A percentile compares a stretch with the other conserved stretches of the same genome.
Evolutionary conservation across 2,113 vertebrate species (phyloP).

Genomic region (Callaeas wilsoni): DNA sequence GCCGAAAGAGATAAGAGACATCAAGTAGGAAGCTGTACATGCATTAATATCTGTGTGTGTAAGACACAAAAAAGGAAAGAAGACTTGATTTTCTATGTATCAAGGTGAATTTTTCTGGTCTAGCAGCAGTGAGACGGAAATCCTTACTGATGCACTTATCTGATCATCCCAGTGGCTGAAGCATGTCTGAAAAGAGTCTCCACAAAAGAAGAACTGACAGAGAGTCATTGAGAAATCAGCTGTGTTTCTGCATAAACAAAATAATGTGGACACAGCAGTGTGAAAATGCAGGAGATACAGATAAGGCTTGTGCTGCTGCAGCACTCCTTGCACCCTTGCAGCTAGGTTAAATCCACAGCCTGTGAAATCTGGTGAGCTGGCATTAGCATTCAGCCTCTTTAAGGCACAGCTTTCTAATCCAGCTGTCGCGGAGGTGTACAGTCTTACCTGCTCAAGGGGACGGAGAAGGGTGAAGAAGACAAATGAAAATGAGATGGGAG

Average conservation of each 20-base stretch:
- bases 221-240: neutral
- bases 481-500: neutral
- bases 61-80: neutral
- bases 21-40: neutral
- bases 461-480: neutral
- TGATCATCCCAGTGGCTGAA: neutral
- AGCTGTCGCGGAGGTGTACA: neutral
- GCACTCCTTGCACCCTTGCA: constrained; percentile 9
- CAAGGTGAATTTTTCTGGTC: neutral
- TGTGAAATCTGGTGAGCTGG: constrained; percentile 8
- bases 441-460: neutral
- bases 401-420: constrained; percentile 21
- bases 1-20: neutral
- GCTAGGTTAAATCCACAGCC: constrained; percentile 9
- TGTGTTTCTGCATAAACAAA: neutral
- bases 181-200: neutral
- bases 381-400: constrained; percentile 28
- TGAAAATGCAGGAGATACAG: neutral
- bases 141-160: neutral
- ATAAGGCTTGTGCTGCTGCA: neutral
- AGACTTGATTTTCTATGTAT: neutral
- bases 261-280: neutral
- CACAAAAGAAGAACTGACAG: neutral
- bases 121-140: neutral
- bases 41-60: neutral